These are phyloP conservation scores for Torymus tubicola DNA, from an alignment of 2,888 invertebrate species.

Conservation along the genomic window DNA sequence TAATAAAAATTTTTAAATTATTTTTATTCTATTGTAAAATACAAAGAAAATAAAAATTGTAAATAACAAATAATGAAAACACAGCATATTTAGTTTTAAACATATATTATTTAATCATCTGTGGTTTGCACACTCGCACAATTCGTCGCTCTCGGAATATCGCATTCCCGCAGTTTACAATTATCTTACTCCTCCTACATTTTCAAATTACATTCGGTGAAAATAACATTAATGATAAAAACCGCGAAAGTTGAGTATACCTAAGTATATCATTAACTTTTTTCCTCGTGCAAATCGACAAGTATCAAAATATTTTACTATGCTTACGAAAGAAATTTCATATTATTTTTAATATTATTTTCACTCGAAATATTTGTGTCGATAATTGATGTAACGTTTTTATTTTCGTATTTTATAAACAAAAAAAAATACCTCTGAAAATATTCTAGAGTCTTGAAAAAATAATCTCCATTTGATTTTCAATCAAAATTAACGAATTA, in stretches of 20 bases:
- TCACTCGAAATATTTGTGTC: slow-evolving; percentile 54
- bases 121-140: slow-evolving; percentile 71
- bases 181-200: slow-evolving; percentile 54
- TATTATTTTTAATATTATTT: slow-evolving; percentile 57
- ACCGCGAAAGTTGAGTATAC: slow-evolving; percentile 68
- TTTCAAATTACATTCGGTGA: slow-evolving; percentile 71
- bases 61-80: slow-evolving; percentile 21
- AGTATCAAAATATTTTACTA: slow-evolving; percentile 75
- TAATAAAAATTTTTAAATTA: too few relatives aligned
- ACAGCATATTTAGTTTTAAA: slow-evolving; percentile 47
- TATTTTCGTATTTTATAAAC: slow-evolving; percentile 3
- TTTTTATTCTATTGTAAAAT: too few relatives aligned
- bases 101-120: slow-evolving; percentile 62
- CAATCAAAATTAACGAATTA: slow-evolving; percentile 26
- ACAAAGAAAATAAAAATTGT: neutral
- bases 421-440: slow-evolving; percentile 50
- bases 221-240: slow-evolving; percentile 70
- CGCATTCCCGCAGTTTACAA: slow-evolving; percentile 57
- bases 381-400: slow-evolving; percentile 33
- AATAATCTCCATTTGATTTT: neutral
- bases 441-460: slow-evolving; percentile 49
- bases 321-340: slow-evolving; percentile 63
- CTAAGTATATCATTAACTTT: slow-evolving; percentile 56
- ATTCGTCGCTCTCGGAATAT: slow-evolving; percentile 58
- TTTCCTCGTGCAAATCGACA: slow-evolving; percentile 70